These are phyloP conservation scores for Budorcas taxicolor DNA, from an alignment of 2,113 vertebrate species.

Conservation along the genomic window DNA sequence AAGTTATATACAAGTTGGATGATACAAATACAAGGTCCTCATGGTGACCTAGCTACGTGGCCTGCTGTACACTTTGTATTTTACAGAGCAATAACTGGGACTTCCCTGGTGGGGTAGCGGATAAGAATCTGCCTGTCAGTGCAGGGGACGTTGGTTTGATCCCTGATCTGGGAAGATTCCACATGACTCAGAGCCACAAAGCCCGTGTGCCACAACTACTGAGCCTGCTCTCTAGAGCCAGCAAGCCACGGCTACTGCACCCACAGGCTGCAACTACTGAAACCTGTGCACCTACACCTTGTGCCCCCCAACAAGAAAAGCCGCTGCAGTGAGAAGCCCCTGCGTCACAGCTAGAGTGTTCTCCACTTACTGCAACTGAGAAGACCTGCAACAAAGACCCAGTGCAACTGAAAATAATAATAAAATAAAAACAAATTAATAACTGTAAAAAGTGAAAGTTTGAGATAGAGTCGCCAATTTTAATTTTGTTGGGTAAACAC, in stretches of 20 bases:
- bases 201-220: background rate
- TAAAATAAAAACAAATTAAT: background rate
- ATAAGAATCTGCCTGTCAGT: background rate
- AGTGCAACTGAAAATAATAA: background rate
- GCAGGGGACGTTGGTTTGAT: background rate
- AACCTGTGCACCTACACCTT: background rate
- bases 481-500: background rate
- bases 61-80: background rate
- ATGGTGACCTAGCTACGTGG: background rate
- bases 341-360: rapidly evolving
- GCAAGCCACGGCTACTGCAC: background rate
- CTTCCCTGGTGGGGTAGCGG: background rate
- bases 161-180: background rate
- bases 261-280: background rate
- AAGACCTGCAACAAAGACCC: background rate
- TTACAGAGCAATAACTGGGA: background rate
- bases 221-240: background rate
- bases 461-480: background rate
- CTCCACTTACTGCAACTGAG: background rate
- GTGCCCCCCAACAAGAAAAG: background rate
- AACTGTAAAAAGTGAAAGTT: background rate
- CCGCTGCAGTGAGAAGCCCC: background rate
- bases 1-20: background rate
- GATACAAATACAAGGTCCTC: background rate
- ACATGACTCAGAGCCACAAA: background rate